Percentiles rank a stretch among this genome's conserved stretches.
Evolutionary conservation across 2,113 vertebrate species (phyloP).

Genomic region (Numenius arquata): DNA sequence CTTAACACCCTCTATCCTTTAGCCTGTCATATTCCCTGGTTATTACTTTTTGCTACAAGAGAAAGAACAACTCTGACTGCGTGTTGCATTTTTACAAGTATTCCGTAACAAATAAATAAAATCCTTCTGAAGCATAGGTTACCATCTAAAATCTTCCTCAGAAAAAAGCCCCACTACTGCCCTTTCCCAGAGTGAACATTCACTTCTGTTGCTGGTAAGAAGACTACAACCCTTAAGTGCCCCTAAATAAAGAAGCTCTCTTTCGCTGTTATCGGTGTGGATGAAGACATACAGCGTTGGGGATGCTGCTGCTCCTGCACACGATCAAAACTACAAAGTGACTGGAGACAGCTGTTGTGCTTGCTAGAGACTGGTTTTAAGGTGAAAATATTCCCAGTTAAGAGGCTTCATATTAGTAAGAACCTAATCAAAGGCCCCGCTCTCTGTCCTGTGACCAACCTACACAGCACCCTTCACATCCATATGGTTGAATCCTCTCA

Average conservation of each 20-base stretch:
- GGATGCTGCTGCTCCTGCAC: background rate
- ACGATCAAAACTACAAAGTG: background rate
- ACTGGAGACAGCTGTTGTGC: background rate
- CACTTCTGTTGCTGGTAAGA: background rate
- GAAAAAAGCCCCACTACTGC: too few relatives aligned
- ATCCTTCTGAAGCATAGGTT: background rate
- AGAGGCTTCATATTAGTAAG: background rate
- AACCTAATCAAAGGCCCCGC: background rate
- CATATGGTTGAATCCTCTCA: background rate
- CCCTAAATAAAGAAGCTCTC: background rate
- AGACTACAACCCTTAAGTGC: background rate
- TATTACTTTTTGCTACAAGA: conserved; percentile 25
- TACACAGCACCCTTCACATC: background rate
- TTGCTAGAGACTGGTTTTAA: background rate
- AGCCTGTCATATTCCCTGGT: background rate
- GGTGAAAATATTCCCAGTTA: background rate
- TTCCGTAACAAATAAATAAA: background rate
- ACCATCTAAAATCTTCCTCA: background rate
- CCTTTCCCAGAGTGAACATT: background rate
- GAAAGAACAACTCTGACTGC: background rate
- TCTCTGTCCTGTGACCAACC: background rate
- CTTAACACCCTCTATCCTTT: background rate
- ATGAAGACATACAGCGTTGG: background rate
- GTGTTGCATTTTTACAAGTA: background rate
- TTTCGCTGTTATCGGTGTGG: background rate